Conservation (phyloP, 1,140 invertebrate genomes). For the Meteorus sp. region DNA sequence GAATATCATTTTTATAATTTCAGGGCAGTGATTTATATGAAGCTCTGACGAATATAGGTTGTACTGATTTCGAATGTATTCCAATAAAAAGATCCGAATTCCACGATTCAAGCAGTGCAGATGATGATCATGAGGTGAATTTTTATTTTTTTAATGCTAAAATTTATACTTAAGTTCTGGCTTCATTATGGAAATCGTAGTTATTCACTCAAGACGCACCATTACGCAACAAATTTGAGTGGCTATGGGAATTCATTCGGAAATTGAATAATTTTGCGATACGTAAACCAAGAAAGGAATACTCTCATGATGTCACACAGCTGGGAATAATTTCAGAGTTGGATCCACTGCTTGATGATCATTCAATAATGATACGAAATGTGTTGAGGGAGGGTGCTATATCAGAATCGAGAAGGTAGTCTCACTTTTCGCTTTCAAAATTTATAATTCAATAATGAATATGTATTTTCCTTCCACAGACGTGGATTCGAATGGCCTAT, state of each 20-base stretch:
- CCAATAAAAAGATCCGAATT: slow-evolving; percentile 24
- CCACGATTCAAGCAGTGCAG: background rate
- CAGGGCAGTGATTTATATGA: slow-evolving; percentile 48
- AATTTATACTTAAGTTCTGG: too few relatives aligned
- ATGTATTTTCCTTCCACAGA: slow-evolving; percentile 30
- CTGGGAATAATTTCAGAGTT: slow-evolving; percentile 41
- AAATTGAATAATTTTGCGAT: slow-evolving; percentile 8
- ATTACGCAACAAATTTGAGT: too few relatives aligned
- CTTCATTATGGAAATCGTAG: too few relatives aligned
- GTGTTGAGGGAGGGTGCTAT: slow-evolving; percentile 31
- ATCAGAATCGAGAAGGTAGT: slow-evolving; percentile 4
- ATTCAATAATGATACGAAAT: slow-evolving; percentile 38
- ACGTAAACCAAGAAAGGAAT: slow-evolving; percentile 29
- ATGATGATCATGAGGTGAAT: slow-evolving; percentile 22
- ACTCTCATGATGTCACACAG: slow-evolving; percentile 31
- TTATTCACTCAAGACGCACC: too few relatives aligned
- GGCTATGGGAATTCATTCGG: slow-evolving; percentile 4
- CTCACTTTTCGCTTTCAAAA: slow-evolving; percentile 13
- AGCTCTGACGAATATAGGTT: slow-evolving; percentile 44
- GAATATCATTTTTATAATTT: too few relatives aligned
- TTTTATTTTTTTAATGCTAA: too few relatives aligned
- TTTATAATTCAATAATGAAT: slow-evolving; percentile 14
- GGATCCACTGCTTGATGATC: slow-evolving; percentile 49
- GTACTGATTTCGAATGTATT: slow-evolving; percentile 46
- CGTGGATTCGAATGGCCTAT: slow-evolving; percentile 31